Evolutionary conservation across 92 coral and sea anemone genomes (phyloP).

Genomic region (Umimayanthus chanpuru): DNA sequence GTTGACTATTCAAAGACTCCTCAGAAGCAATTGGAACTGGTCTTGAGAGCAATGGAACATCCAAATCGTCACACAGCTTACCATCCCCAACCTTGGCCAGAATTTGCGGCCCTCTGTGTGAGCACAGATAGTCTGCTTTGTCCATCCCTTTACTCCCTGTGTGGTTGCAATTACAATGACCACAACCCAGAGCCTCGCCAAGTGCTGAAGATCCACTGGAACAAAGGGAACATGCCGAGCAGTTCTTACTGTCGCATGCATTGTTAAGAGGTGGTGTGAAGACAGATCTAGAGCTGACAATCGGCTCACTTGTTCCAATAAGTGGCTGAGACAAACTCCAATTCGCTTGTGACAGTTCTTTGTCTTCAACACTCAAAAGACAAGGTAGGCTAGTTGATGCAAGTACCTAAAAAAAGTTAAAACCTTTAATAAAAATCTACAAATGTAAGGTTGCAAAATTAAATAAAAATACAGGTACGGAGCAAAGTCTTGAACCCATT

Average conservation of each 20-base stretch:
- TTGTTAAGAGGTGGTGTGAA: neutral
- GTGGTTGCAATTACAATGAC: neutral
- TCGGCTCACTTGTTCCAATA: conserved; percentile 11
- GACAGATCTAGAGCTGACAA: neutral
- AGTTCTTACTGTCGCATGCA: neutral
- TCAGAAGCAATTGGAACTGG: conserved; percentile 33
- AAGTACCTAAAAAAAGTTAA: conserved; percentile 1
- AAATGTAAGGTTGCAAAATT: too few relatives aligned
- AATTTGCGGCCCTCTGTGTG: conserved; percentile 61
- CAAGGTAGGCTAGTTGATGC: conserved; percentile 33
- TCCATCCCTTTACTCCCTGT: conserved; percentile 28
- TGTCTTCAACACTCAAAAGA: conserved; percentile 4
- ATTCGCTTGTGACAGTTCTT: neutral
- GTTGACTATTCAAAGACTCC: conserved; percentile 16
- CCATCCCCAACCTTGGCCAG: conserved; percentile 1
- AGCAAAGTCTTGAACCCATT: too few relatives aligned
- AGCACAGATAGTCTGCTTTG: conserved; percentile 53
- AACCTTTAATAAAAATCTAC: neutral
- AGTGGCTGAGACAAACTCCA: neutral
- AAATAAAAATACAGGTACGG: too few relatives aligned
- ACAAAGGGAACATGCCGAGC: neutral
- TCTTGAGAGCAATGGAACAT: conserved; percentile 10
- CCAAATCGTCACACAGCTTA: neutral
- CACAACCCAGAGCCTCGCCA: neutral
- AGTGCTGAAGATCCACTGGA: conserved; percentile 24